Conservation (phyloP, 2,113 vertebrate genomes). For the Anthoscopus minutus region DNA sequence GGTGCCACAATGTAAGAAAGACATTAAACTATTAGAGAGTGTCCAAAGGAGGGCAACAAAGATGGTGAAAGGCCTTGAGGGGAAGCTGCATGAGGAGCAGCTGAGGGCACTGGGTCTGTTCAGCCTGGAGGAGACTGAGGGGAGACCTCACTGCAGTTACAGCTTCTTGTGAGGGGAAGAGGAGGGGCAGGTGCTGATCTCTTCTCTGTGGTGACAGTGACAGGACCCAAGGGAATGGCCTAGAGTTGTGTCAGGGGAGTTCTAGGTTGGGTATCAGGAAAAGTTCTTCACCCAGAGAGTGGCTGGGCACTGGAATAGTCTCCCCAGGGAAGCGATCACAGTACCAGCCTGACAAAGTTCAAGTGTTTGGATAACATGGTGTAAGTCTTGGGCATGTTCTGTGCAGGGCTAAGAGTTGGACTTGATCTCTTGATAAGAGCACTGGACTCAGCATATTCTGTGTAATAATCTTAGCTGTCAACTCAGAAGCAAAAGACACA, state of each 20-base stretch:
- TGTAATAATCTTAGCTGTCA: not conserved
- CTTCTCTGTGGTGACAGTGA: not conserved
- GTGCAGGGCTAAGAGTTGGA: not conserved
- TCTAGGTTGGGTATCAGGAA: not conserved
- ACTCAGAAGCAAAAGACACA: not conserved
- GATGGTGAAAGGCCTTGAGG: not conserved
- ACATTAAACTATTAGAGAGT: too few species aligned
- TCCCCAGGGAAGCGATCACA: too few species aligned
- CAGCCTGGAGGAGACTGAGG: not conserved
- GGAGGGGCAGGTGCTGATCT: not conserved
- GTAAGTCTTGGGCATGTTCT: not conserved
- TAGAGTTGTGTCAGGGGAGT: rapidly evolving
- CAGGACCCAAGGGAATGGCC: not conserved
- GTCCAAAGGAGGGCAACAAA: not conserved
- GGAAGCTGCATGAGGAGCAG: rapidly evolving
- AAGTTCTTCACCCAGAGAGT: not conserved
- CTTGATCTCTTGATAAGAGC: too few species aligned
- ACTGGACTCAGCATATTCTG: not conserved
- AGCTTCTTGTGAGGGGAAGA: rapidly evolving
- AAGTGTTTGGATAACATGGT: not conserved
- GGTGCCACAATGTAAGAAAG: rapidly evolving
- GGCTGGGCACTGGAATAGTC: not conserved
- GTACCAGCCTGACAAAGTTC: not conserved
- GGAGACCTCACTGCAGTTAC: not conserved
- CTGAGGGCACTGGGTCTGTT: not conserved